Evolutionary conservation across 2,113 vertebrate species (phyloP).

Genomic region (Albula glossodonta): DNA sequence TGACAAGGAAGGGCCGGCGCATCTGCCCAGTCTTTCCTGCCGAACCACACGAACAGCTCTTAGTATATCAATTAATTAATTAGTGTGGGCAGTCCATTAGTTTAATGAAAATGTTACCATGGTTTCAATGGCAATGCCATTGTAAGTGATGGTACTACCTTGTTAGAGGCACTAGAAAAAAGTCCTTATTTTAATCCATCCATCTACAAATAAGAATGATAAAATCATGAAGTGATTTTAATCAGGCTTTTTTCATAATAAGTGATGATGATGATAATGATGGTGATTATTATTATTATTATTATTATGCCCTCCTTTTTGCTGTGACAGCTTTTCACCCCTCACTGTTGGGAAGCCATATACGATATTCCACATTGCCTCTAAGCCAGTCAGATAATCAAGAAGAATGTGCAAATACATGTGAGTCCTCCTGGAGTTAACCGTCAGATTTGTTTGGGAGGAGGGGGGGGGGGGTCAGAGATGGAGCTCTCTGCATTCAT

Average conservation of each 20-base stretch:
- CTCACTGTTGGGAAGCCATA: constrained; percentile 14
- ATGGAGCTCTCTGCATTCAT: not conserved
- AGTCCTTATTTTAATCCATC: too few relatives aligned
- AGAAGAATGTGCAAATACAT: not conserved
- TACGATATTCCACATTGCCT: not conserved
- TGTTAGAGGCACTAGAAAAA: not conserved
- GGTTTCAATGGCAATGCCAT: not conserved
- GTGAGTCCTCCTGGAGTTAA: not conserved
- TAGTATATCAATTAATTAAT: not conserved
- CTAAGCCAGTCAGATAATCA: not conserved
- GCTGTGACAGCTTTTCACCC: not conserved
- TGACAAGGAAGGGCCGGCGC: not conserved
- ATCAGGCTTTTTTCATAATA: not conserved
- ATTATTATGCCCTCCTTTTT: not conserved
- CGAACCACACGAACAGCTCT: not conserved
- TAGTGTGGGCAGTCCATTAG: too few relatives aligned
- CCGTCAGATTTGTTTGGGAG: not conserved
- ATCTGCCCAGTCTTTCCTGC: not conserved
- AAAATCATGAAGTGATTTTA: not conserved
- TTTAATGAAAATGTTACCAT: too few relatives aligned
- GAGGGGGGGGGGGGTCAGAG: not conserved
- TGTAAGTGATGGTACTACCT: not conserved
- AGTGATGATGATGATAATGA: not conserved
- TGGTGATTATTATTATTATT: not conserved
- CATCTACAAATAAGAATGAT: too few relatives aligned